phyloP scores from a whole-genome alignment of 2,113 vertebrate genomes.

The Elanoides forficatus region DNA sequence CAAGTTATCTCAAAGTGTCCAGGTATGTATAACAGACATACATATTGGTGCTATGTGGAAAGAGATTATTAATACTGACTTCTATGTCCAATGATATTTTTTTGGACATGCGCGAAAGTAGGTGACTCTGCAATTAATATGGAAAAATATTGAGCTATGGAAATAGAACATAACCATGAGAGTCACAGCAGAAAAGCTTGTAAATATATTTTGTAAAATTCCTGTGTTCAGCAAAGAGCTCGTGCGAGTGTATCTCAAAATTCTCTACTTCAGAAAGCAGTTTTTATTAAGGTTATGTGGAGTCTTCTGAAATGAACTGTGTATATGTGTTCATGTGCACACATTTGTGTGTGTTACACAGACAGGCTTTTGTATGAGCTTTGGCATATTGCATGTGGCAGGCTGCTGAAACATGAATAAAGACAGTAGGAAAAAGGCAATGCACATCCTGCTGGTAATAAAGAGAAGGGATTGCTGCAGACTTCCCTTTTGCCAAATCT shows the following conservation, averaged over 20 bases:
- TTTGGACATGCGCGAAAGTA: background rate
- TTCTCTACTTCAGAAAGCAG: conserved; percentile 27
- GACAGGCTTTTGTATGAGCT: conserved; percentile 8
- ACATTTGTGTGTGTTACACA: background rate
- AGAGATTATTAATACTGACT: background rate
- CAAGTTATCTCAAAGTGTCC: background rate
- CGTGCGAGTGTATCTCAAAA: conserved; percentile 18
- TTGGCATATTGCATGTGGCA: conserved; percentile 72
- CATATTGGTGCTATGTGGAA: background rate
- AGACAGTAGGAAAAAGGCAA: conserved; percentile 64
- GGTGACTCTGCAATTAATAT: background rate
- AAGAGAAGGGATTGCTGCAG: conserved; percentile 13
- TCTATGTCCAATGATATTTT: background rate
- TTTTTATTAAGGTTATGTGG: conserved; percentile 16
- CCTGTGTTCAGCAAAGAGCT: conserved; percentile 38
- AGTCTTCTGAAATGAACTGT: background rate
- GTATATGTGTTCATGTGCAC: background rate
- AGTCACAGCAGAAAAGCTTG: conserved; percentile 34
- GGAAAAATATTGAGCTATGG: background rate
- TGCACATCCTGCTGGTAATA: conserved; percentile 36
- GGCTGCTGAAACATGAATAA: conserved; percentile 72
- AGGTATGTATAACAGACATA: background rate
- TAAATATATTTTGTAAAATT: background rate
- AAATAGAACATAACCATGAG: conserved; percentile 12
- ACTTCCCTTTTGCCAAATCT: conserved; percentile 18